Evolutionary conservation across 2,888 invertebrate genomes (phyloP), one percentile per base, ranked within the genome.

Genomic region (Lamproptera curius): DNA sequence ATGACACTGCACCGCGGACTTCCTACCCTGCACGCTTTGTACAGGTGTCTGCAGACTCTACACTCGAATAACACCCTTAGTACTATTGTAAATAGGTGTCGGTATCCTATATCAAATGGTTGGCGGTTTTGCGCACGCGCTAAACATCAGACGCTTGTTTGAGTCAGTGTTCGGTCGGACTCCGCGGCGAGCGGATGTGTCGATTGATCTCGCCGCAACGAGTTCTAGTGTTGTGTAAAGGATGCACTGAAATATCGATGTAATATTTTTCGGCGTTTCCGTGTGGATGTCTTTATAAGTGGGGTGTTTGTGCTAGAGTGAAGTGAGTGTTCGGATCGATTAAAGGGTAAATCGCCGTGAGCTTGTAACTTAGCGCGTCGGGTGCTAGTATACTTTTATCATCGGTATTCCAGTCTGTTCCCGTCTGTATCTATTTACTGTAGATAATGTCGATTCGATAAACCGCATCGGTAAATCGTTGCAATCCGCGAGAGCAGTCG

Each of bases 1-100:
- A 82, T 84, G 84, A 85, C 85, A 82, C 76, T 86, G 86, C 85
- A 85, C 76, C 78, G 73, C 73, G 71, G 73, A 81, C 82, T 84
- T 84, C 83, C 84, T 77, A 80, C 76, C 79, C 75, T 62, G 56
- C 67, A 70, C 63, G 68, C 70, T 66, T 67, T 75, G 70, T 73
- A 83, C 83, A 84, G 84, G 84, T 83, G 84, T 80, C 82, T 70
- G 71, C 66, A 23, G n/a, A 20, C 13, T 26, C 14, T 16, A 28
- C 50, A 17, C 6, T 28, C 11, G 8, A 55, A 52, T 52, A 36
- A 47, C 52, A 57, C 66, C 56, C 47, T 74, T 63, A 54, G n/a
- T 1, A 2, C 16, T 2, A 2, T 3, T 2, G 0, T 0, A 1
- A n/a, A 40, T 11, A 71, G 55, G 58, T 61, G 55, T 54, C 46